Evolutionary conservation across 1,140 invertebrate species (phyloP).

Genomic region (Aphidius ervi): DNA sequence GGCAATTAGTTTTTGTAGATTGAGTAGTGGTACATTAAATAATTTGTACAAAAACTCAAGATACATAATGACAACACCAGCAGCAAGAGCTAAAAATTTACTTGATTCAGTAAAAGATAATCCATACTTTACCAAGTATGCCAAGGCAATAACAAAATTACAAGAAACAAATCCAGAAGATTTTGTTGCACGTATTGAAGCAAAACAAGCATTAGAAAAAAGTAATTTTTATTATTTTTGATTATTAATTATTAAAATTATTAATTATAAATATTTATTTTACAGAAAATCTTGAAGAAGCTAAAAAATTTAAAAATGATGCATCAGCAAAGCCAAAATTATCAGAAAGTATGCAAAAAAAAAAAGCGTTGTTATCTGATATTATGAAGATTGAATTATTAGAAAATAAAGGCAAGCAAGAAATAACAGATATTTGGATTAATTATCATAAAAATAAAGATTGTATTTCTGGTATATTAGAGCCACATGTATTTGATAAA

Average conservation of each 20-base stretch:
- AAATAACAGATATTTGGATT: conserved; percentile 76
- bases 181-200: conserved; percentile 65
- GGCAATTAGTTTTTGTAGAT: too few relatives aligned
- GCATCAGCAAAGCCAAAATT: conserved; percentile 49
- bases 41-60: conserved; percentile 26
- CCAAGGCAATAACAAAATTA: conserved; percentile 68
- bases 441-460: conserved; percentile 77
- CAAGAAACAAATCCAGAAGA: conserved; percentile 73
- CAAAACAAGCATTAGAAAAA: conserved; percentile 49
- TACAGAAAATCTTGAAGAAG: conserved; percentile 13
- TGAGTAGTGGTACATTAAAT: background rate
- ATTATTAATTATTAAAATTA: too few relatives aligned
- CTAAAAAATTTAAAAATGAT: conserved; percentile 11
- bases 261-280: background rate
- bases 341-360: conserved; percentile 45
- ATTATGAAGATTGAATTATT: conserved; percentile 80
- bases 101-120: conserved; percentile 67
- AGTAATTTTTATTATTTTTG: background rate
- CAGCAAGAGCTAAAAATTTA: conserved; percentile 53
- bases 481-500: conserved; percentile 57
- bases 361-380: conserved; percentile 55
- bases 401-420: conserved; percentile 65
- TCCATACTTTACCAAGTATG: conserved; percentile 81
- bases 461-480: conserved; percentile 66
- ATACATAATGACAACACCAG: conserved; percentile 54